These are phyloP conservation scores for Anisognathus igniventris DNA, from an alignment of 2,797 vertebrate species.

Conservation along the genomic window DNA sequence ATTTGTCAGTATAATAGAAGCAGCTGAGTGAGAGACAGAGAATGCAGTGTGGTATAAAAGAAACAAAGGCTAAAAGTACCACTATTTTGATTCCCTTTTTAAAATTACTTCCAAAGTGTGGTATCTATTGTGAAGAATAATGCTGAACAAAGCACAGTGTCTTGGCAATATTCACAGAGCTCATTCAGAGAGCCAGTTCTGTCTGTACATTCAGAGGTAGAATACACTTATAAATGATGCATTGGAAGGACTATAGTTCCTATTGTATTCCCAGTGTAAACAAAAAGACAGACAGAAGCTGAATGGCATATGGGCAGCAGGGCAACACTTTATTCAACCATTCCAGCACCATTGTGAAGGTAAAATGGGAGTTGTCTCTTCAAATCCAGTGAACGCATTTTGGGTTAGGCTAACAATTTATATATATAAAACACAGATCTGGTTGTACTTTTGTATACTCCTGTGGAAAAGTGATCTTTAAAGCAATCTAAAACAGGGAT, in stretches of 20 bases:
- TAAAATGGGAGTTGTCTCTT: conserved; percentile 66
- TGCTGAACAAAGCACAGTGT: conserved; percentile 91
- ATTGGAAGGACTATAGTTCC: conserved; percentile 86
- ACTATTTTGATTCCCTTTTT: conserved; percentile 98
- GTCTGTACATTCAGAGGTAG: conserved; percentile 87
- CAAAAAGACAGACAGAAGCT: conserved; percentile 90
- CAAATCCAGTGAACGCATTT: conserved; percentile 26
- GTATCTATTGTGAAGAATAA: conserved; percentile 95
- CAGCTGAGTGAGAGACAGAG: conserved; percentile 91
- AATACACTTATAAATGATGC: conserved; percentile 87
- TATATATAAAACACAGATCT: neutral
- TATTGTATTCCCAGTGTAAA: conserved; percentile 94
- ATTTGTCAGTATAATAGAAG: conserved; percentile 96
- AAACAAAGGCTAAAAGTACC: conserved; percentile 97
- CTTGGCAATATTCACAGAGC: conserved; percentile 91
- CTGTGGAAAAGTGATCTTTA: neutral
- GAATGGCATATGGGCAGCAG: conserved; percentile 84
- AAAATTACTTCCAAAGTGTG: conserved; percentile 99
- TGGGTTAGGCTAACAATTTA: neutral
- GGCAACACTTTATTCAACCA: conserved; percentile 78
- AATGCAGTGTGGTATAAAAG: conserved; percentile 86
- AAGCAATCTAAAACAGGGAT: neutral
- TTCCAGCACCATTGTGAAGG: conserved; percentile 69
- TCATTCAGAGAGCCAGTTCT: conserved; percentile 84
- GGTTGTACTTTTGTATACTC: neutral